Evolutionary conservation across 2,113 vertebrate species (phyloP).

Genomic region (Bambusicola thoracicus): DNA sequence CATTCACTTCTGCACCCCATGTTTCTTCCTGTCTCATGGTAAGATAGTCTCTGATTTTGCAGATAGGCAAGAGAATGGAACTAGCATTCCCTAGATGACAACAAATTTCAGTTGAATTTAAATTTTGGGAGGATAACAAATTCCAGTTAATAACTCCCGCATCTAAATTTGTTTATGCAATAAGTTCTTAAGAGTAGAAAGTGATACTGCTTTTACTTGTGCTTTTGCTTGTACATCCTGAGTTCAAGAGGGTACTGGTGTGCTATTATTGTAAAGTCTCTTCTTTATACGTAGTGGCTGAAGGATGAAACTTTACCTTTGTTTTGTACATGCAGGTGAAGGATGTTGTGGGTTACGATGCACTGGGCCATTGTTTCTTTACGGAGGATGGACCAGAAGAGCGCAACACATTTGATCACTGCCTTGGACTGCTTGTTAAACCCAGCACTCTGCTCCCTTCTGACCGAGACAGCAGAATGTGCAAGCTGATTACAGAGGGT

Average conservation of each 20-base stretch:
- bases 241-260: neutral
- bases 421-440: constrained; percentile 90
- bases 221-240: neutral
- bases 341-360: constrained; percentile 91
- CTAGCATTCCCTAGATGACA: neutral
- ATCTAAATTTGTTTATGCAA: neutral
- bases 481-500: constrained; percentile 88
- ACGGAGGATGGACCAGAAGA: constrained; percentile 96
- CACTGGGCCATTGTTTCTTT: constrained; percentile 95
- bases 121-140: neutral
- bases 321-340: constrained; percentile 81
- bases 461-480: constrained; percentile 94
- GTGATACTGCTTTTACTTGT: neutral
- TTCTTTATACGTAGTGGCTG: neutral
- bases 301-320: neutral
- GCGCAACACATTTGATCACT: constrained; percentile 95
- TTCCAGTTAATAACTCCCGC: neutral
- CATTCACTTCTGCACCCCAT: neutral
- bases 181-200: neutral
- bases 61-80: neutral
- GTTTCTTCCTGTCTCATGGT: constrained; percentile 11
- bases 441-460: constrained; percentile 93
- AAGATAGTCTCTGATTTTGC: constrained; percentile 8
- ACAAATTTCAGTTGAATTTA: constrained; percentile 9
- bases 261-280: neutral